These are phyloP conservation scores for Sminthopsis crassicaudata DNA, from an alignment of 2,113 vertebrate species.

Conservation along the genomic window DNA sequence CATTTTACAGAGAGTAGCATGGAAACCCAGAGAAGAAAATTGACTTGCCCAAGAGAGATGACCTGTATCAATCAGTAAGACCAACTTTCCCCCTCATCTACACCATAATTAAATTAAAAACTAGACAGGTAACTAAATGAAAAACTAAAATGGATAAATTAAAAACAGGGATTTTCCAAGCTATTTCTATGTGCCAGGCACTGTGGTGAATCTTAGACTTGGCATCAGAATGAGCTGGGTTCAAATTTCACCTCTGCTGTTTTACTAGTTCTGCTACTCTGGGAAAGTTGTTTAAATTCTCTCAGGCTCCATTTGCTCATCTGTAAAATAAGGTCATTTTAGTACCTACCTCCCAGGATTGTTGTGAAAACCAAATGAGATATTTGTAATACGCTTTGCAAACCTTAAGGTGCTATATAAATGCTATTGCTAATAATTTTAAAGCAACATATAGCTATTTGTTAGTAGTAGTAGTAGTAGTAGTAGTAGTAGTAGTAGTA, in stretches of 20 bases:
- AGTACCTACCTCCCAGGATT: background rate
- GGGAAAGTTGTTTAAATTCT: background rate
- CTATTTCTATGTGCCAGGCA: background rate
- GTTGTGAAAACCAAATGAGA: background rate
- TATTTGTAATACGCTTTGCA: background rate
- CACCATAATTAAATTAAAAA: no score
- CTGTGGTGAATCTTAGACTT: background rate
- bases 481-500: no score
- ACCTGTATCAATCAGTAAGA: background rate
- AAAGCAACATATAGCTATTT: background rate
- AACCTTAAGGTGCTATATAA: background rate
- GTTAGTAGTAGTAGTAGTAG: no score
- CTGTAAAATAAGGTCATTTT: background rate
- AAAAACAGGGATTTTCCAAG: background rate
- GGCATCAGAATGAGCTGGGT: background rate
- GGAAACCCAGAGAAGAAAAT: background rate
- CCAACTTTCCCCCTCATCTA: background rate
- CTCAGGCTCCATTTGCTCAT: background rate
- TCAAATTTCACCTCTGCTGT: background rate
- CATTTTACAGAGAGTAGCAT: background rate
- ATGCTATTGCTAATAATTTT: background rate
- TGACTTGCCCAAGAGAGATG: background rate
- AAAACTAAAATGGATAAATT: background rate
- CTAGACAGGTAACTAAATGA: no score
- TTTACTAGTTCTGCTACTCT: background rate